phyloP scores from a whole-genome alignment of 2,113 vertebrate species.

The Bubo bubo region DNA sequence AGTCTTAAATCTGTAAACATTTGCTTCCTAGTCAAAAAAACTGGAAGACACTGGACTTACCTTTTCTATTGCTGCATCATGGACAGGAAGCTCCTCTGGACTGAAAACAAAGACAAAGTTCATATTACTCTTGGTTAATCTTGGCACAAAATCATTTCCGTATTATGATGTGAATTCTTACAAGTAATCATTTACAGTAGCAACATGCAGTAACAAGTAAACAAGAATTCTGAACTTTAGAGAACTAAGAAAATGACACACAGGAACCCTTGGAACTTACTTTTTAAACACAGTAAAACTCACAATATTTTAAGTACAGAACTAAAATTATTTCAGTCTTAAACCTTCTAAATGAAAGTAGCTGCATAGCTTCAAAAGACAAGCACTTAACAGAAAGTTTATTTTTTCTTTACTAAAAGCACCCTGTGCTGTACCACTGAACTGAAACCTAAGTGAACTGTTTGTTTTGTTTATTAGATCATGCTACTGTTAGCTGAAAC shows the following conservation, averaged over 20 bases:
- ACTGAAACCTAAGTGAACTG: not conserved
- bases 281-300: not conserved
- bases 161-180: not conserved
- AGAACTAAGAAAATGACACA: not conserved
- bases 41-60: conserved; percentile 1
- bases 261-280: not conserved
- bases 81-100: conserved; percentile 71
- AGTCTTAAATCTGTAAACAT: not conserved
- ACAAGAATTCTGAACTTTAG: not conserved
- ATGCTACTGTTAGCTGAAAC: not conserved
- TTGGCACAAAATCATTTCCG: not conserved
- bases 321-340: not conserved
- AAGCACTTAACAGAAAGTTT: not conserved
- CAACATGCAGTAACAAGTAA: not conserved
- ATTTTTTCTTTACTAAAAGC: not conserved
- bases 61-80: conserved; percentile 65
- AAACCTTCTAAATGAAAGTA: not conserved
- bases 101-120: conserved; percentile 42
- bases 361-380: not conserved
- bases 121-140: not conserved
- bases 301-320: not conserved
- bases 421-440: not conserved
- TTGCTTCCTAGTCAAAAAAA: not conserved
- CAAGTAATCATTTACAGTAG: not conserved
- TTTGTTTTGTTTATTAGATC: not conserved